phyloP scores from a whole-genome alignment of 2,113 vertebrate genomes.

The Zosterops pallidus region DNA sequence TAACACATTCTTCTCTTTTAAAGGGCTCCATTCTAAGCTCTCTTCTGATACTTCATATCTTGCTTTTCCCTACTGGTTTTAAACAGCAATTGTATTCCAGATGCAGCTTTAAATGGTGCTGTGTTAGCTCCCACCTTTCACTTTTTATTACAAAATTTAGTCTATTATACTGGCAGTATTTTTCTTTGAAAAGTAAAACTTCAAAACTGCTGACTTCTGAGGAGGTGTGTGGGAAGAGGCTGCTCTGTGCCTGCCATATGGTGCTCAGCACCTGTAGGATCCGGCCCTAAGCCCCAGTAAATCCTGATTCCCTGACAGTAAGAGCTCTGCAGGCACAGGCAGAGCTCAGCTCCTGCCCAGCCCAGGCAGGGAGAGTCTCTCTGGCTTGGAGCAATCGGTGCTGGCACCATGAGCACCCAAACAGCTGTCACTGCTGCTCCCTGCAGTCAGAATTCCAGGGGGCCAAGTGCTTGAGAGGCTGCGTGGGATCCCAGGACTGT shows the following conservation, averaged over 20 bases:
- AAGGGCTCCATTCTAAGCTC: slow-evolving; percentile 62
- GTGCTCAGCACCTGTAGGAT: background rate
- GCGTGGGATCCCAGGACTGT: background rate
- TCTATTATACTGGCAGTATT: slow-evolving; percentile 8
- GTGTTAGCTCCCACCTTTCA: slow-evolving; percentile 49
- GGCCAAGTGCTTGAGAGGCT: background rate
- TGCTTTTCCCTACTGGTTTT: slow-evolving; percentile 67
- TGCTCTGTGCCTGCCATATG: slow-evolving; percentile 20
- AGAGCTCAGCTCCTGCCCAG: background rate
- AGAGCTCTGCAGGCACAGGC: background rate
- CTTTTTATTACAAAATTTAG: slow-evolving; percentile 67
- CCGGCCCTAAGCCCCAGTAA: background rate
- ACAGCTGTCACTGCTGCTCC: background rate
- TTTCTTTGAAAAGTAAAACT: slow-evolving; percentile 52
- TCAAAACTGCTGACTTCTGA: slow-evolving; percentile 36
- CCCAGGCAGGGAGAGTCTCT: background rate
- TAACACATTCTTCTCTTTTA: slow-evolving; percentile 66
- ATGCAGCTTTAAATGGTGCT: slow-evolving; percentile 60
- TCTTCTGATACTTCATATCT: slow-evolving; percentile 59
- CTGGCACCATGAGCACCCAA: background rate
- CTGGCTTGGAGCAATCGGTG: background rate
- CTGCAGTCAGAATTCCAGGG: background rate
- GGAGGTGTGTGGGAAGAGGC: background rate
- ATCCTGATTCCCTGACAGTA: background rate
- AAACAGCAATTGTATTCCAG: slow-evolving; percentile 60